Percentiles rank a stretch among this genome's conserved stretches.
Evolutionary conservation across 1,140 invertebrate species (phyloP).

Genomic region (Drosophila burlai): DNA sequence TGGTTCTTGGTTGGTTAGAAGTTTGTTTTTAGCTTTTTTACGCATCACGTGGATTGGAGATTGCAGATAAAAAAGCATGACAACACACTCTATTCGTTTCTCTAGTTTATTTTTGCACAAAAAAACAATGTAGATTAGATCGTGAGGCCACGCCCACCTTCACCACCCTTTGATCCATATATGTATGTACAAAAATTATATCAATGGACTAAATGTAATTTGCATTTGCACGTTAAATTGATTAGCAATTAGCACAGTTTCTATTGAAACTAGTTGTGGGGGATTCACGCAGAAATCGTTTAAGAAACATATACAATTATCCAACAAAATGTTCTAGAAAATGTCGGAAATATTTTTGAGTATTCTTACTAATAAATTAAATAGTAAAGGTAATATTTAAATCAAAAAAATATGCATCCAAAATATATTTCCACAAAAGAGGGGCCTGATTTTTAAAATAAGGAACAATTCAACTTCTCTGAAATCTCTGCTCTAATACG

Average conservation of each 20-base stretch:
- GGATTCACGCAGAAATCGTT: conserved; percentile 24
- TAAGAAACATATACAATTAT: neutral
- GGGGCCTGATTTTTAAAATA: neutral
- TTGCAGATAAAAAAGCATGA: conserved; percentile 21
- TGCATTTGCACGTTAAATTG: conserved; percentile 30
- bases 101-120: conserved; percentile 26
- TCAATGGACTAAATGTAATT: conserved; percentile 5
- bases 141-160: conserved; percentile 19
- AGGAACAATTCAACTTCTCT: neutral
- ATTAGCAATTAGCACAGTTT: conserved; percentile 35
- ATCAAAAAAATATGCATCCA: too few species aligned
- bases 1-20: neutral
- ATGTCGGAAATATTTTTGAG: neutral
- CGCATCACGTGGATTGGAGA: conserved; percentile 39
- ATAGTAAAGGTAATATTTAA: neutral
- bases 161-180: too few species aligned
- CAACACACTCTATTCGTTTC: conserved; percentile 2
- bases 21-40: neutral
- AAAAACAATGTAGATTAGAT: conserved; percentile 6
- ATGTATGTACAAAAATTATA: neutral
- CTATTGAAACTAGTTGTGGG: conserved; percentile 15
- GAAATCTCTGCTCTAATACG: neutral
- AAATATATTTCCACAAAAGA: neutral
- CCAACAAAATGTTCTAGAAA: neutral
- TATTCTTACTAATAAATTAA: neutral